Percentiles rank a stretch among this genome's conserved stretches.
Evolutionary conservation across 2,113 vertebrate species (phyloP).

Genomic region (Rhea pennata): DNA sequence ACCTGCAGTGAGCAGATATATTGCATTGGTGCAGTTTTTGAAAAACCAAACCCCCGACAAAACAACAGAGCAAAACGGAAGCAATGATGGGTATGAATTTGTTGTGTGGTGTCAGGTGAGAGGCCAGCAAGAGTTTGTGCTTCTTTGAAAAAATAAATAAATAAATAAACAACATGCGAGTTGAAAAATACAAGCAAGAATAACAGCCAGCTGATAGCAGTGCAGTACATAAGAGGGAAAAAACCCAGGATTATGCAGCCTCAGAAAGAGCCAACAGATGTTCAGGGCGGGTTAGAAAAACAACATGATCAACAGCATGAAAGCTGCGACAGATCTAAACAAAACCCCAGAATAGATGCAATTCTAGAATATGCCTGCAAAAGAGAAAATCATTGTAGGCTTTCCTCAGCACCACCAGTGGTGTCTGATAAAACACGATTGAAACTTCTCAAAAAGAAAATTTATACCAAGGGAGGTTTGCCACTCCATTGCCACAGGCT

Average conservation of each 20-base stretch:
- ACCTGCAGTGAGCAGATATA: not conserved
- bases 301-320: slow-evolving; percentile 68
- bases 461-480: not conserved
- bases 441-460: slow-evolving; percentile 55
- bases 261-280: slow-evolving; percentile 71
- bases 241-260: slow-evolving; percentile 56
- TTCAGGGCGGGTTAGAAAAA: slow-evolving; percentile 74
- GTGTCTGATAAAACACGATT: slow-evolving; percentile 53
- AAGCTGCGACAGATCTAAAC: slow-evolving; percentile 68
- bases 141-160: not conserved
- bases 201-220: slow-evolving; percentile 55
- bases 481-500: not conserved
- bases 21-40: not conserved
- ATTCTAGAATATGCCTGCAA: slow-evolving; percentile 62
- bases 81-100: not conserved
- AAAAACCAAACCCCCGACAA: not conserved
- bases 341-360: slow-evolving; percentile 70
- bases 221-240: slow-evolving; percentile 35
- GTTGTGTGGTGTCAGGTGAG: not conserved
- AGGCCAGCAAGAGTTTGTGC: not conserved
- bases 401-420: slow-evolving; percentile 28
- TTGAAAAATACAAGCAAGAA: slow-evolving; percentile 33
- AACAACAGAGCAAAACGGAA: slow-evolving; percentile 1
- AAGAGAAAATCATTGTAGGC: slow-evolving; percentile 60
- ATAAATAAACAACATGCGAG: not conserved